Conservation (phyloP, 1,140 invertebrate genomes). For the Drosophila quadrilineata region DNA sequence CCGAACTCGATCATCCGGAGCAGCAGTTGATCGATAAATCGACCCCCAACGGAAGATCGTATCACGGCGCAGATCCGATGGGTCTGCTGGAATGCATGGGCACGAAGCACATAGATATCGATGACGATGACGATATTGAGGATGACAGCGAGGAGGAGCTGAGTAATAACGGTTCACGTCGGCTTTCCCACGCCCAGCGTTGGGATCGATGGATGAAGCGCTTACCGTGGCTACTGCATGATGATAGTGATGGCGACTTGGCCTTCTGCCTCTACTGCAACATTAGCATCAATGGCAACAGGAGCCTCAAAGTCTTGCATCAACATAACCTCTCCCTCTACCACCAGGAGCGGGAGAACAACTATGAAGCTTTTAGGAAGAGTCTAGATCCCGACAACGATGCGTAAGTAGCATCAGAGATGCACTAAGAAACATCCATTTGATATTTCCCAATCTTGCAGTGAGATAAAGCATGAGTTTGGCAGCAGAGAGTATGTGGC, state of each 20-base stretch:
- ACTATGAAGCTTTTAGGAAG: slow-evolving; percentile 56
- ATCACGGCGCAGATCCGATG: slow-evolving; percentile 51
- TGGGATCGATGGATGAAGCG: slow-evolving; percentile 63
- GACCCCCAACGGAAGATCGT: slow-evolving; percentile 41
- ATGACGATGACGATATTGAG: slow-evolving; percentile 31
- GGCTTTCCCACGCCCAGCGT: background rate
- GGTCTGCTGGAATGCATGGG: slow-evolving; percentile 52
- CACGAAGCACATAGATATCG: slow-evolving; percentile 13
- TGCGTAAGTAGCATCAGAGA: slow-evolving; percentile 39
- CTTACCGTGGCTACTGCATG: slow-evolving; percentile 57
- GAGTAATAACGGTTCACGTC: background rate
- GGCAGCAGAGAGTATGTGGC: slow-evolving; percentile 51
- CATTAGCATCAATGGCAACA: slow-evolving; percentile 47
- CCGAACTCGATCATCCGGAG: slow-evolving; percentile 3
- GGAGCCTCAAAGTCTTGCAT: slow-evolving; percentile 25
- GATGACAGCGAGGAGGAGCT: too few relatives aligned
- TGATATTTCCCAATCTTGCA: too few relatives aligned
- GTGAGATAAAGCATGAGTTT: slow-evolving; percentile 61
- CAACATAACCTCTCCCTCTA: slow-evolving; percentile 64
- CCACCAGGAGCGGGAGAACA: slow-evolving; percentile 61
- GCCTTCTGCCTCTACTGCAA: slow-evolving; percentile 63
- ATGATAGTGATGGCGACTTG: slow-evolving; percentile 35
- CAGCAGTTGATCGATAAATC: slow-evolving; percentile 18
- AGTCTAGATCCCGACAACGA: slow-evolving; percentile 21
- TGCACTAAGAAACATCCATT: too few relatives aligned